phyloP scores from a whole-genome alignment of 2,113 vertebrate species.

The Indicator indicator region DNA sequence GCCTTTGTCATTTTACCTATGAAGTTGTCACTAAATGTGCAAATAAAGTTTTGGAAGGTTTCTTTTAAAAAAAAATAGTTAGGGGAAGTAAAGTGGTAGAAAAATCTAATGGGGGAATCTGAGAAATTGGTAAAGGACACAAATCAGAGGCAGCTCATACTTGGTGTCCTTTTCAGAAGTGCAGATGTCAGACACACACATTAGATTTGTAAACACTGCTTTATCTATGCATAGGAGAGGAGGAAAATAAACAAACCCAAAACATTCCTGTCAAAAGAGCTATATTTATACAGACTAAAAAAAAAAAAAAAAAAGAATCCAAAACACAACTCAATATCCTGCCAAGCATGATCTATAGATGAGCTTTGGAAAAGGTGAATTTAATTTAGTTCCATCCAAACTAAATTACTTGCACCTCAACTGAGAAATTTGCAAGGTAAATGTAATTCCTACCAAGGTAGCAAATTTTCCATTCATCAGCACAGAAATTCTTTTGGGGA shows the following conservation, averaged over 20 bases:
- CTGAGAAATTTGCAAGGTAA: constrained; percentile 64
- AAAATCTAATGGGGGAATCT: neutral
- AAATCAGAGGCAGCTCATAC: neutral
- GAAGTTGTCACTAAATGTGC: neutral
- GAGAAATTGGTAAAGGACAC: neutral
- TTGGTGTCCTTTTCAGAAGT: neutral
- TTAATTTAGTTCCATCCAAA: constrained; percentile 59
- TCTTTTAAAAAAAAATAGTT: neutral
- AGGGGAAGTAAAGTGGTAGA: neutral
- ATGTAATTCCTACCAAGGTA: constrained; percentile 47
- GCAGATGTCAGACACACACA: neutral
- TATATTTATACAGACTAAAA: neutral
- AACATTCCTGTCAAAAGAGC: neutral
- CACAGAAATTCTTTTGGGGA: neutral
- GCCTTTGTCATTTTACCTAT: neutral
- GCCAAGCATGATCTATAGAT: constrained; percentile 6
- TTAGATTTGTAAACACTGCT: neutral
- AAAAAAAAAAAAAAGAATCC: constrained; percentile 11
- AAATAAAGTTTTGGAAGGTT: neutral
- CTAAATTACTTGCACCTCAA: constrained; percentile 42
- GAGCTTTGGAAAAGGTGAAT: constrained; percentile 49
- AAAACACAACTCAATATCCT: constrained; percentile 33
- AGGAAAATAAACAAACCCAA: neutral
- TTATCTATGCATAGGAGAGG: neutral
- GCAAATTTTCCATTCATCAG: constrained; percentile 24